Percentiles rank a stretch among this genome's conserved stretches.
These are phyloP conservation scores for Eristalis tenax DNA, from an alignment of 2,888 invertebrate species.

Conservation along the genomic window DNA sequence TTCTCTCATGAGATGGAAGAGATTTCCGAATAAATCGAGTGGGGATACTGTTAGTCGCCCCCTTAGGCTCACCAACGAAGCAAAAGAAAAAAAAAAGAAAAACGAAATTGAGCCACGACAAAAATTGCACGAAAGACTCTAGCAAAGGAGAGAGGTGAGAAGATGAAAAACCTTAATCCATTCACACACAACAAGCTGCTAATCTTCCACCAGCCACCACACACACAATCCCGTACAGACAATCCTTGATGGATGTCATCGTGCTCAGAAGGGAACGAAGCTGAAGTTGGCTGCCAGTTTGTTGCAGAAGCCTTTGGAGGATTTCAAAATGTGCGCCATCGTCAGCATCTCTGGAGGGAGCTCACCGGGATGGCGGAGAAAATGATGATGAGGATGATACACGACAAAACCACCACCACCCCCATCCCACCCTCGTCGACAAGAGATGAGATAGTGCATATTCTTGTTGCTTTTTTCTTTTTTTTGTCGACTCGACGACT, in stretches of 20 bases:
- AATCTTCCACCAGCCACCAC: constrained; percentile 43
- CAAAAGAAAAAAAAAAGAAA: background rate
- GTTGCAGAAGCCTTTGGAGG: constrained; percentile 58
- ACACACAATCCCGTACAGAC: constrained; percentile 6
- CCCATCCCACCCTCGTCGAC: background rate
- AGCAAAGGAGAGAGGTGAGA: constrained; percentile 45
- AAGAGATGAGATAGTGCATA: background rate
- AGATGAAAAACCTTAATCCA: constrained; percentile 64
- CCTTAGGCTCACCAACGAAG: background rate
- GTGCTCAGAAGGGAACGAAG: constrained; percentile 1
- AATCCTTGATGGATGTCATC: constrained; percentile 60
- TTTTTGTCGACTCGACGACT: background rate
- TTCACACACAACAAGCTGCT: constrained; percentile 67
- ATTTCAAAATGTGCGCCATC: constrained; percentile 8
- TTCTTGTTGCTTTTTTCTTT: background rate
- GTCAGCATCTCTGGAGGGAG: constrained; percentile 36
- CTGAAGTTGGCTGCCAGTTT: constrained; percentile 2
- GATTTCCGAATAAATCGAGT: constrained; percentile 65
- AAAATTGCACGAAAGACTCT: background rate
- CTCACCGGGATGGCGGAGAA: constrained; percentile 44
- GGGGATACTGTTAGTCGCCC: constrained; percentile 19
- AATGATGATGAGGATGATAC: constrained; percentile 52
- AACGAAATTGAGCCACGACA: background rate
- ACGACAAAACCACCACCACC: constrained; percentile 6
- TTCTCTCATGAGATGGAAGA: constrained; percentile 45